Evolutionary conservation across 2,888 invertebrate genomes (phyloP).

Genomic region (Agapostemon virescens): DNA sequence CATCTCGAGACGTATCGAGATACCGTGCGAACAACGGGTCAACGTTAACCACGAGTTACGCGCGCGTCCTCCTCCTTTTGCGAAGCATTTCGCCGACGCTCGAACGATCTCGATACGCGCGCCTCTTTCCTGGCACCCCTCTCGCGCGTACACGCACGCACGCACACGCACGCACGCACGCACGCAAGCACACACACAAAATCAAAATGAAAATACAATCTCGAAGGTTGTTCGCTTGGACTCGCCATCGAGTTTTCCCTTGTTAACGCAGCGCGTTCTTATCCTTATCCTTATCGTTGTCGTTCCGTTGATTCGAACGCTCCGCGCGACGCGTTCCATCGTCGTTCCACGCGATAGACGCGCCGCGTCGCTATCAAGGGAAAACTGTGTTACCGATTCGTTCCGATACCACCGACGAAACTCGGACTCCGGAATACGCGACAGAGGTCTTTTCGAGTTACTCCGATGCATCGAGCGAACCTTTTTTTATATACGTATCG

Average conservation of each 20-base stretch:
- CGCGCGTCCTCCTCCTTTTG: too few species aligned
- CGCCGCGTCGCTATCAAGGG: neutral
- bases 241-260: constrained; percentile 3
- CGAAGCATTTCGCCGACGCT: neutral
- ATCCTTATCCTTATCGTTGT: too few species aligned
- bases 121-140: too few species aligned
- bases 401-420: neutral
- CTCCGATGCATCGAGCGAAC: neutral
- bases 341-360: too few species aligned
- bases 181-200: too few species aligned
- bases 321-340: too few species aligned
- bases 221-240: too few species aligned
- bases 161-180: too few species aligned
- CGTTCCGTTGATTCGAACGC: too few species aligned
- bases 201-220: too few species aligned
- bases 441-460: neutral
- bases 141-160: too few species aligned
- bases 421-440: neutral
- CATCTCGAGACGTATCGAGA: constrained; percentile 2
- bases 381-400: neutral
- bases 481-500: neutral
- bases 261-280: neutral
- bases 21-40: neutral
- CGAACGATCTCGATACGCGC: neutral
- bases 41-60: constrained; percentile 3